Conservation (phyloP, 1,140 invertebrate genomes). For the Telenomus remus region DNA sequence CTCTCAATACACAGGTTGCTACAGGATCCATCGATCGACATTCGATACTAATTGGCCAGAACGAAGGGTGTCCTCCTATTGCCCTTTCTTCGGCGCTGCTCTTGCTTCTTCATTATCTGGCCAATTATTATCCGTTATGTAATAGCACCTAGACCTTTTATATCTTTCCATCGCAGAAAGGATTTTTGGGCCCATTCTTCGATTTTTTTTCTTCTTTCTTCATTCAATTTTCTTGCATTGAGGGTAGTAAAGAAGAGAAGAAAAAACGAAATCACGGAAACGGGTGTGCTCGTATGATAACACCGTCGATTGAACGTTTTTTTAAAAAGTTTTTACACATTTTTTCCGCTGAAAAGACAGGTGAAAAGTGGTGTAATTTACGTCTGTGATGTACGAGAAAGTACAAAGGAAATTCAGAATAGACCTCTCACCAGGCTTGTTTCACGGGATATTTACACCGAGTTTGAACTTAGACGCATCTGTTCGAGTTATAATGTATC, state of each 20-base stretch:
- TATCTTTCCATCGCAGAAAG: constrained; percentile 47
- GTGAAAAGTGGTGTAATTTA: neutral
- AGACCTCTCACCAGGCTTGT: constrained; percentile 21
- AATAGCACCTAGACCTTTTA: constrained; percentile 47
- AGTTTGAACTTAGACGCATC: constrained; percentile 46
- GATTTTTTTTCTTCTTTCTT: constrained; percentile 27
- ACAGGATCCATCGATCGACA: constrained; percentile 68
- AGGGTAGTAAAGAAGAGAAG: neutral
- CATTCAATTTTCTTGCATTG: constrained; percentile 2
- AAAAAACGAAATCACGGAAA: constrained; percentile 8
- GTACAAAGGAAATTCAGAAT: constrained; percentile 43
- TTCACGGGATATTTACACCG: constrained; percentile 47
- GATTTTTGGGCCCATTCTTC: constrained; percentile 32
- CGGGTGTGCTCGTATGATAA: too few species aligned
- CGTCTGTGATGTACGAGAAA: neutral
- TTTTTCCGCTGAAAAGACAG: too few species aligned
- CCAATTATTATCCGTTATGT: constrained; percentile 57
- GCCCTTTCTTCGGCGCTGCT: constrained; percentile 48
- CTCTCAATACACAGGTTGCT: constrained; percentile 63
- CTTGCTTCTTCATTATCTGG: constrained; percentile 55
- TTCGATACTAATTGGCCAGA: constrained; percentile 74
- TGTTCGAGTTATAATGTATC: constrained; percentile 62
- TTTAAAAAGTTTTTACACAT: too few species aligned
- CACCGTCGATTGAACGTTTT: too few species aligned
- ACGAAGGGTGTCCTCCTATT: constrained; percentile 64